These are phyloP conservation scores for Phainopepla nitens DNA, from an alignment of 2,113 vertebrate genomes.

Conservation along the genomic window DNA sequence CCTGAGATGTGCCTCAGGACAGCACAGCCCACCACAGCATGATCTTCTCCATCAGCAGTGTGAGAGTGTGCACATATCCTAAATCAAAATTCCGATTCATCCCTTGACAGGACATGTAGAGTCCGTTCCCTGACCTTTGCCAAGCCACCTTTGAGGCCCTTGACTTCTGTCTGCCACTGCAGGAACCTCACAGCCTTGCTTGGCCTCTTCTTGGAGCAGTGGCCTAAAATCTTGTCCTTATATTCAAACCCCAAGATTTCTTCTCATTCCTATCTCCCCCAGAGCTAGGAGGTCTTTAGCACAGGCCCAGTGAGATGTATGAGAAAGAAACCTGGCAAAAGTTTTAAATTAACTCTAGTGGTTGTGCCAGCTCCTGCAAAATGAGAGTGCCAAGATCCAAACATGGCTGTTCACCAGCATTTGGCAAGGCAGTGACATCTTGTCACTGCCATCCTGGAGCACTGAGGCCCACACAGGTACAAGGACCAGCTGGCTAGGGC, in stretches of 20 bases:
- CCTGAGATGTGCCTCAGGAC: neutral
- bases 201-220: neutral
- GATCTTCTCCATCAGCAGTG: neutral
- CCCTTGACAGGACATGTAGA: neutral
- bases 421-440: constrained; percentile 11
- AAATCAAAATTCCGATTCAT: neutral
- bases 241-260: neutral
- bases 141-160: neutral
- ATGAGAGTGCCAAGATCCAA: neutral
- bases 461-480: constrained; percentile 33
- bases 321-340: constrained; percentile 23
- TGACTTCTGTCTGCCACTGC: neutral
- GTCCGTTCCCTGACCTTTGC: neutral
- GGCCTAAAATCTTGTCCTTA: neutral
- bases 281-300: neutral
- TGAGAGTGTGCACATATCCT: neutral
- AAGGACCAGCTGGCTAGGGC: neutral
- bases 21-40: neutral
- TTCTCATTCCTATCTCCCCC: neutral
- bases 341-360: neutral
- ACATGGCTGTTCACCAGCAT: constrained; percentile 13
- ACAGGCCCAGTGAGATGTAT: neutral
- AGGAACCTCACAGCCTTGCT: neutral
- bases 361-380: constrained; percentile 35
- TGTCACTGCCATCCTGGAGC: neutral